Base-by-base conservation (phyloP, 2,888 invertebrate species). In the Trachelus stipa region DNA sequence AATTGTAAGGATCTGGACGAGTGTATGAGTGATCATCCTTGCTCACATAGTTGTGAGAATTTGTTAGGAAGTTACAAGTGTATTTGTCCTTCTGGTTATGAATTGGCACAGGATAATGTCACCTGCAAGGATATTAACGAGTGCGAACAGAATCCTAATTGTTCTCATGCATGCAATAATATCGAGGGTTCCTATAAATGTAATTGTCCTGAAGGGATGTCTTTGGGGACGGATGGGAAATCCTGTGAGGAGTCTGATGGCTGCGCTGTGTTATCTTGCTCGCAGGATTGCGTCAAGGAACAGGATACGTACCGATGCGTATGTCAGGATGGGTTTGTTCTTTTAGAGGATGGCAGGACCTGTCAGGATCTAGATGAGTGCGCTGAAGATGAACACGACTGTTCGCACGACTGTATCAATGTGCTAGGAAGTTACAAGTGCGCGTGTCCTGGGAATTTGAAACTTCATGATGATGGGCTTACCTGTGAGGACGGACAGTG, bases 371-470 rank as follows among this genome's bases (percentile, higher is more conserved):
- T 93, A 37, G 93, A 94, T 90, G 94, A 94, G 88, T 94, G 93
- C 84, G 83, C 88, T 77, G 89, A 90, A 56, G 90, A 89, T 73
- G 89, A 91, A 68, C 92, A 93, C 84, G 89, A 93, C 75, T 94
- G 94, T 85, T 92, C 93, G 83, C 93, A 91, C 85, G 92, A 93
- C 79, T 95, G 95, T 86, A 92, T 93, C 81, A 95, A 95, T 91
- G 93, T 92, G 40, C 92, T 92, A 73, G 95, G 95, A 78, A 93
- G 94, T 31, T 94, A 92, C 91, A 92, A 92, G 87, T 95, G 95
- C 85, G 91, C 92, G 33, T 95, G 95, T 86, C 94, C 92, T 1
- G 83, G 89, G 12, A 92, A 92, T 4, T 92, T 91, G 82, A 89
- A 85, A 37, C 86, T 92, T 12, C 78, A 86, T 6, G 79, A 79